phyloP scores from a whole-genome alignment of 2,888 invertebrate species.

The Mongoloraphidia duomilia region DNA sequence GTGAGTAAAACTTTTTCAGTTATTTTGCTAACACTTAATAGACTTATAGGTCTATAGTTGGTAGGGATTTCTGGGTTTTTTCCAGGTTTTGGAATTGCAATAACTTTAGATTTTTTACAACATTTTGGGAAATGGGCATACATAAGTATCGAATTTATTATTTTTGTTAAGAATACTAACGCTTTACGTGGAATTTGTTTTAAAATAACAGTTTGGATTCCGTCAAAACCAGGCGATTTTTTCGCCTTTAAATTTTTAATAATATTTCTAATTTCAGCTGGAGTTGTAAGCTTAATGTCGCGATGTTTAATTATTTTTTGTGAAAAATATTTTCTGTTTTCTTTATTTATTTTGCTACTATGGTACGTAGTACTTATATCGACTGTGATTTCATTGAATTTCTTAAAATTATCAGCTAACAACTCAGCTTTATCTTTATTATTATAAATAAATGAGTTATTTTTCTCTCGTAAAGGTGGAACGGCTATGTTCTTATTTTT shows the following conservation, averaged over 20 bases:
- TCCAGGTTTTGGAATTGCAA: slow-evolving; percentile 8
- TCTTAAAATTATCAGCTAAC: too few relatives aligned
- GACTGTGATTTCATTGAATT: too few relatives aligned
- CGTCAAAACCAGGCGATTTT: slow-evolving; percentile 7
- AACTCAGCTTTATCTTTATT: too few relatives aligned
- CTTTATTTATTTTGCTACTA: too few relatives aligned
- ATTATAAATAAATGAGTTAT: too few relatives aligned
- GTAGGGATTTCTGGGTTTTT: slow-evolving; percentile 7
- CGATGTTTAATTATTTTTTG: too few relatives aligned
- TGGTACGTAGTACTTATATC: too few relatives aligned
- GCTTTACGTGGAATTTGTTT: slow-evolving; percentile 5
- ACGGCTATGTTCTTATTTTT: too few relatives aligned
- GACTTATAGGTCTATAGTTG: slow-evolving; percentile 18
- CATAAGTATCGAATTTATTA: slow-evolving; percentile 8
- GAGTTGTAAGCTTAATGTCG: too few relatives aligned
- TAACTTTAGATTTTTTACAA: slow-evolving; percentile 10
- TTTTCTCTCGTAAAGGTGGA: too few relatives aligned
- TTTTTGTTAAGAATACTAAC: slow-evolving; percentile 4
- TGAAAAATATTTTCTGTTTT: too few relatives aligned
- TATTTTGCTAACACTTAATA: slow-evolving; percentile 15
- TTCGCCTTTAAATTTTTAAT: not conserved
- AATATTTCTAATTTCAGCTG: not conserved
- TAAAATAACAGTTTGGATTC: slow-evolving; percentile 1
- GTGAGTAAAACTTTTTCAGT: slow-evolving; percentile 12
- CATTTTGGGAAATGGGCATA: slow-evolving; percentile 7